Conservation (phyloP, 2,888 invertebrate genomes). For the Clanis bilineata region DNA sequence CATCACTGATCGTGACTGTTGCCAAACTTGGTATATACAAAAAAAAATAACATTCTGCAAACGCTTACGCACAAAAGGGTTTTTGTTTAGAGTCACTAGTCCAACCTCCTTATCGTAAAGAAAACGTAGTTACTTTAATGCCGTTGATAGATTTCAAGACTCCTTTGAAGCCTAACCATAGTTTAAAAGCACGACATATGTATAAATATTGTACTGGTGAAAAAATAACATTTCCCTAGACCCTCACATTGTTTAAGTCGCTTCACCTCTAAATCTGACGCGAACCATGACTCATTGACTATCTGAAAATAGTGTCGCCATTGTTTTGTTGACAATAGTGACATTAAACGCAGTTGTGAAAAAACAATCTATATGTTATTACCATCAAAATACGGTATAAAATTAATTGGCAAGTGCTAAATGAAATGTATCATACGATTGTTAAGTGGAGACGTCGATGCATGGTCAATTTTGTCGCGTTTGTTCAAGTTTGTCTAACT, state of each 20-base stretch:
- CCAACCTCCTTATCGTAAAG: too few species aligned
- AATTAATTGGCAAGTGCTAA: neutral
- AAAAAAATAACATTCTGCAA: too few species aligned
- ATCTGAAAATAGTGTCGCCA: slow-evolving; percentile 51
- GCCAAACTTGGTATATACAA: too few species aligned
- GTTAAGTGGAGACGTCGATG: neutral
- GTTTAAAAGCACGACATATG: too few species aligned
- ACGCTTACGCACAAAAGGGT: too few species aligned
- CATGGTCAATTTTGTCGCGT: neutral
- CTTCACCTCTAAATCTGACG: slow-evolving; percentile 34
- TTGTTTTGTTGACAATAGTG: slow-evolving; percentile 41
- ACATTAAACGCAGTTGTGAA: neutral
- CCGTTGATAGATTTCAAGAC: too few species aligned
- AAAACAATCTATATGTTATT: neutral
- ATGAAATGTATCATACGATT: neutral
- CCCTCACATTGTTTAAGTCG: slow-evolving; percentile 24
- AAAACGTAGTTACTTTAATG: too few species aligned
- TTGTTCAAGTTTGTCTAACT: slow-evolving; percentile 4
- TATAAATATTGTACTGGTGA: neutral
- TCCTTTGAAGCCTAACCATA: too few species aligned
- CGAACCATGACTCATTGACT: slow-evolving; percentile 50
- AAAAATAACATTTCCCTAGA: neutral
- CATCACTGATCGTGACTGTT: too few species aligned
- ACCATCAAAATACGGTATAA: neutral
- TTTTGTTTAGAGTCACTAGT: too few species aligned